phyloP scores from a whole-genome alignment of 2,113 vertebrate species.

The Pleuronectes platessa region DNA sequence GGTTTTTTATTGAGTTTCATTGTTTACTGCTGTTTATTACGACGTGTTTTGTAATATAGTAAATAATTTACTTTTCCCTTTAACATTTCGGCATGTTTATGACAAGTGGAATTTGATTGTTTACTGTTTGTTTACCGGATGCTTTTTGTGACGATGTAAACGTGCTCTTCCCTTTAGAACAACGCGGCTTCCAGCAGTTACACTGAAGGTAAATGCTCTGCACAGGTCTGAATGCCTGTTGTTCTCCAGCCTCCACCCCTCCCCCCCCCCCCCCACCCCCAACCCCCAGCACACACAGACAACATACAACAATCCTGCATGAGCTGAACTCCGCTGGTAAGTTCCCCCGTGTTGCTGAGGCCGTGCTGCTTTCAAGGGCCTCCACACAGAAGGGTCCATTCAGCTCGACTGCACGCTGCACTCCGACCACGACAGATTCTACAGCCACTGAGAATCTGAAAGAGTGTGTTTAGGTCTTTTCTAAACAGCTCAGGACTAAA shows the following conservation, averaged over 20 bases:
- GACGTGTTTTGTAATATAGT: too few species aligned
- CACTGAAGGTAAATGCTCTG: slow-evolving; percentile 23
- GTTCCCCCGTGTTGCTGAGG: slow-evolving; percentile 62
- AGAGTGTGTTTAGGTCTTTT: slow-evolving; percentile 32
- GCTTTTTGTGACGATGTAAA: too few species aligned
- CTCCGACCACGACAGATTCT: slow-evolving; percentile 30
- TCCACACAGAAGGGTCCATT: slow-evolving; percentile 62
- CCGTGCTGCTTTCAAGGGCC: slow-evolving; percentile 47
- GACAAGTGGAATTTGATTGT: too few species aligned
- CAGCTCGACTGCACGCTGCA: slow-evolving; percentile 27
- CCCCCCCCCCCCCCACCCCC: not conserved
- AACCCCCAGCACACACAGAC: not conserved
- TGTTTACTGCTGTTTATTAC: too few species aligned
- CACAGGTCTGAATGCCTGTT: slow-evolving; percentile 45
- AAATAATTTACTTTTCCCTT: too few species aligned
- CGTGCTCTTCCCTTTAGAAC: not conserved
- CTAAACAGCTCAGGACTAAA: slow-evolving; percentile 42
- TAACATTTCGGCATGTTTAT: too few species aligned
- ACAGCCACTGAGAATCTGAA: slow-evolving; percentile 31
- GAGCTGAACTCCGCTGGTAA: slow-evolving; percentile 53
- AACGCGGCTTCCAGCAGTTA: slow-evolving; percentile 55
- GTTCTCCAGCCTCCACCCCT: slow-evolving; percentile 9
- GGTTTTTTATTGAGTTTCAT: too few species aligned
- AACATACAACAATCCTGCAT: slow-evolving; percentile 26
- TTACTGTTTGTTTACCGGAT: too few species aligned